phyloP scores from a whole-genome alignment of 2,113 vertebrate species.

The Crypturellus undulatus region DNA sequence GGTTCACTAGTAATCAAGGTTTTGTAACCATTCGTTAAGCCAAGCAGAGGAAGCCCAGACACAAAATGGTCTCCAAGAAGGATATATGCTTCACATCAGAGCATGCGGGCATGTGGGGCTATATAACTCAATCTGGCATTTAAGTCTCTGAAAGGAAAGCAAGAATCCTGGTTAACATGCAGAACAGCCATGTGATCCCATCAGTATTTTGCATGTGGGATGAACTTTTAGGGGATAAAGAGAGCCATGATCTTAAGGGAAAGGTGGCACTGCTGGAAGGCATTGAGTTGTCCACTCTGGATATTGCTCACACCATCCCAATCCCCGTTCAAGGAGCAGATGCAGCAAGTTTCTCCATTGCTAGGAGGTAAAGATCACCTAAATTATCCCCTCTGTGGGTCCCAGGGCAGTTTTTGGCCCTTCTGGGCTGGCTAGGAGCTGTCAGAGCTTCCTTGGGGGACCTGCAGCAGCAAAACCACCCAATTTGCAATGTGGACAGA shows the following conservation, averaged over 20 bases:
- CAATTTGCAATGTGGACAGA: not conserved
- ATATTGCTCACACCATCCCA: no score
- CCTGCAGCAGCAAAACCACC: no score
- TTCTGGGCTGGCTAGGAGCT: not conserved
- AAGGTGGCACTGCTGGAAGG: not conserved
- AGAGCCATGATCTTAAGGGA: not conserved
- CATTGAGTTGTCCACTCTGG: not conserved
- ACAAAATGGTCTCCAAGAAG: not conserved
- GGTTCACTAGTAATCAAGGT: not conserved
- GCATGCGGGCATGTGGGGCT: accelerated
- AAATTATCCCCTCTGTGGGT: not conserved
- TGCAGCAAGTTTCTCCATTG: not conserved
- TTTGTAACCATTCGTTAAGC: not conserved
- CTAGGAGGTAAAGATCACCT: accelerated
- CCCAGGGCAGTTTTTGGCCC: not conserved
- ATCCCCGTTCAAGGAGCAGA: not conserved
- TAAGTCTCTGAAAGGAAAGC: not conserved
- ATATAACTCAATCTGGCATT: accelerated
- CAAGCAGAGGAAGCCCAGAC: not conserved
- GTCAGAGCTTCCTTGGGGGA: no score
- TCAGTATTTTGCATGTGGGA: accelerated
- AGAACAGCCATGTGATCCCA: not conserved
- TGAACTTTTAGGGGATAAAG: not conserved
- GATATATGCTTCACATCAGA: not conserved
- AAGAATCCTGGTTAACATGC: not conserved